Evolutionary conservation across 2,888 invertebrate genomes (phyloP).

Genomic region (Pediacus dermestoides): DNA sequence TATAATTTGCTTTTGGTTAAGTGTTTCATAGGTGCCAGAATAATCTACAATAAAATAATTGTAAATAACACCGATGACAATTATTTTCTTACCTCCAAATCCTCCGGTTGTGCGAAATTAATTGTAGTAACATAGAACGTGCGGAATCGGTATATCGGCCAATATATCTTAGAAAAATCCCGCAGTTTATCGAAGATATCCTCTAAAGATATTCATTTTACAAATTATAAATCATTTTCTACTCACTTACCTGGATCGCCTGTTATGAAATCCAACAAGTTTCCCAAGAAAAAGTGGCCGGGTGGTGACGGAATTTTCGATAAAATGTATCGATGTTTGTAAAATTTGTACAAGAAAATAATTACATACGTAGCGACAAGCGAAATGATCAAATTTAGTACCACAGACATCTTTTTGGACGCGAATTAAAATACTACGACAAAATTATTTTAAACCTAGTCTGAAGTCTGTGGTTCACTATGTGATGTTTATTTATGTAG

Average conservation of each 20-base stretch:
- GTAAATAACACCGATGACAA: conserved; percentile 1
- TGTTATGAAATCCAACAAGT: not conserved
- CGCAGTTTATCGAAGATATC: conserved; percentile 21
- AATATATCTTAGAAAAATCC: conserved; percentile 13
- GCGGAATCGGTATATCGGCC: conserved; percentile 23
- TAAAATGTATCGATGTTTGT: not conserved
- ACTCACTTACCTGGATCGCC: not conserved
- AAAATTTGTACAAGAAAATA: not conserved
- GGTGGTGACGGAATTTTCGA: not conserved
- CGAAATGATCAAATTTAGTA: no score
- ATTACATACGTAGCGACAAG: not conserved
- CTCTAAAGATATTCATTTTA: conserved; percentile 17
- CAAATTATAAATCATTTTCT: conserved; percentile 6
- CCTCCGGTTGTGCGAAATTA: conserved; percentile 22
- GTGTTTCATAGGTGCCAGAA: conserved; percentile 23
- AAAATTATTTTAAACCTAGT: no score
- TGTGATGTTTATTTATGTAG: no score
- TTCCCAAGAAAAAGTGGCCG: conserved; percentile 1
- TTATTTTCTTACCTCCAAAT: conserved; percentile 18
- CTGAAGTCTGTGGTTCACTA: no score
- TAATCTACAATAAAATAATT: conserved; percentile 17
- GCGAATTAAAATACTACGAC: no score
- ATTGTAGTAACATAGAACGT: conserved; percentile 16
- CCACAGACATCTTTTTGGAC: no score
- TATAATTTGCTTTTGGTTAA: conserved; percentile 22